These are phyloP conservation scores for Corythaixoides concolor DNA, from an alignment of 2,113 vertebrate genomes.

Conservation along the genomic window DNA sequence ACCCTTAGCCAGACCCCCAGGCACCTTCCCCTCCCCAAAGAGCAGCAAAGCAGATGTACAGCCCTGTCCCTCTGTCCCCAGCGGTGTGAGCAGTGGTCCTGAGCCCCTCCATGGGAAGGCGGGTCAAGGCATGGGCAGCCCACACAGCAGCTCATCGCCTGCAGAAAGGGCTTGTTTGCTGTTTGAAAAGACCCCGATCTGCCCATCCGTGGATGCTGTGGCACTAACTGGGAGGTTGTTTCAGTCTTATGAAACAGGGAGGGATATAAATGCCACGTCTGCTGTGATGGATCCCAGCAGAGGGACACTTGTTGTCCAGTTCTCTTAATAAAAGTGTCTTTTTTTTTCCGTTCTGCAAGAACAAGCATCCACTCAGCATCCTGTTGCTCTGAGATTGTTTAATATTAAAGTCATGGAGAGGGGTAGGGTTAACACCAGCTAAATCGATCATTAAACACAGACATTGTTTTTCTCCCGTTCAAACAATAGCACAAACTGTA, in stretches of 20 bases:
- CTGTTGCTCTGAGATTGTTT: slow-evolving; percentile 30
- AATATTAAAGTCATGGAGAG: background rate
- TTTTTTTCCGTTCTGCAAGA: background rate
- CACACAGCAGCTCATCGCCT: background rate
- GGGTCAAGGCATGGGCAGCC: background rate
- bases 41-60: background rate
- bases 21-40: background rate
- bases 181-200: background rate
- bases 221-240: background rate
- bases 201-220: background rate
- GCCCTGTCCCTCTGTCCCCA: background rate
- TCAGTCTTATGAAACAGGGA: accelerated
- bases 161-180: background rate
- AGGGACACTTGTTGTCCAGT: background rate
- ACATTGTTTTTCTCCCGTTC: background rate
- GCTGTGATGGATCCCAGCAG: background rate
- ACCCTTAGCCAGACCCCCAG: background rate
- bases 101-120: accelerated
- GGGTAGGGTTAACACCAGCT: background rate
- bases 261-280: background rate
- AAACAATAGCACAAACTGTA: accelerated
- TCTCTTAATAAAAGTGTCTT: background rate
- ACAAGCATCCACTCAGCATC: background rate
- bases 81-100: accelerated
- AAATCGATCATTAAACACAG: background rate